Evolutionary conservation across 2,888 invertebrate genomes (phyloP), one percentile per base, ranked within the genome.

Genomic region (Drosophila ezoana): DNA sequence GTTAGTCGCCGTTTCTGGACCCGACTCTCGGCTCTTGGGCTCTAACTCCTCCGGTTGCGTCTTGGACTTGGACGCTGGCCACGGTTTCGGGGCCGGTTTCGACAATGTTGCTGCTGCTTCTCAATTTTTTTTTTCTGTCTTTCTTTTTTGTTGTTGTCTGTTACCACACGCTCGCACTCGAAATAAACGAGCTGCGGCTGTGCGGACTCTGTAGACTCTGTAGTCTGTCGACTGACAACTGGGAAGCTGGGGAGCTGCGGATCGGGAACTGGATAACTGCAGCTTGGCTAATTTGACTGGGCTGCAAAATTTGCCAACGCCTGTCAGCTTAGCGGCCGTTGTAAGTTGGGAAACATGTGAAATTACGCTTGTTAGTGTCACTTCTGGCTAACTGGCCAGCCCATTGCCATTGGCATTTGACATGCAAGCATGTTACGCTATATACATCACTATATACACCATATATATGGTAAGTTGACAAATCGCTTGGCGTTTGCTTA

Each of bases 401-500:
- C 53, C 65, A 67, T 45, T 53, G 44, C 56, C 57, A 66, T 60
- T 33, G 53, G 49, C 63, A 74, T 58, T 51, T 58, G 38, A 54
- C 67, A 68, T 64, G 57, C 57, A 23, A 48, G n/a, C 37, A 44
- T 40, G 33, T 23, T 51, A 37, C 38, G 4, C 23, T n/a, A 13
- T 6, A 28, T 35, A 32, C 13, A 9, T 37, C 35, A 13, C n/a
- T 33, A 37, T 13, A 5, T 33, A 1, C 23, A 23, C 23, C 23
- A 23, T 23, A 23, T 23, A 23, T 23, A 5, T 5, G 5, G 5
- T 38, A 14, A 51, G 48, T 43, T 59, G 69, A 79, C 57, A 64
- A 69, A 60, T 69, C 54, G 47, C 49, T 53, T 64, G 56, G 8
- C 43, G 45, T 20, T 45, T 63, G 91, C 94, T 93, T 94, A 99